Percentiles rank a stretch among this genome's conserved stretches.
These are phyloP conservation scores for Flabesymbios commensalis DNA, from an alignment of 2,888 invertebrate genomes.

Conservation along the genomic window DNA sequence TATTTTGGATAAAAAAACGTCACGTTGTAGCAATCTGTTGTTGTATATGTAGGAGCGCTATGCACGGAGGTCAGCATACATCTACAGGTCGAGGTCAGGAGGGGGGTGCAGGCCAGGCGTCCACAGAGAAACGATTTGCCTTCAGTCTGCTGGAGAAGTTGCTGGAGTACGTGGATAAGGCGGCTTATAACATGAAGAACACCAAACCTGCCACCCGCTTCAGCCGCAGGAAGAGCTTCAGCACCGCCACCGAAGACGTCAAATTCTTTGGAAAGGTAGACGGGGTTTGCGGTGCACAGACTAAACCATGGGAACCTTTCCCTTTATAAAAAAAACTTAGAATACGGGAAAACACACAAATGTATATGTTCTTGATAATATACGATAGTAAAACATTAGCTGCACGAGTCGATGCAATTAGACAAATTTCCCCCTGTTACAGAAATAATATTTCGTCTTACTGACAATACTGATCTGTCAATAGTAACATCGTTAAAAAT, in stretches of 20 bases:
- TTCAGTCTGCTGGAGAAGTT: conserved; percentile 95
- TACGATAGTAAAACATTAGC: too few species aligned
- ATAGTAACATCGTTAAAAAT: too few species aligned
- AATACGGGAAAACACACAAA: too few species aligned
- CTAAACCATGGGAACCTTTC: background rate
- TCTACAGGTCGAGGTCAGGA: background rate
- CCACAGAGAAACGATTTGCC: conserved; percentile 92
- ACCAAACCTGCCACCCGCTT: conserved; percentile 91
- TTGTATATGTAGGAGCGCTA: too few species aligned
- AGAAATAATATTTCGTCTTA: too few species aligned
- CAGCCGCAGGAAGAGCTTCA: conserved; percentile 73
- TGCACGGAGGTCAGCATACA: background rate
- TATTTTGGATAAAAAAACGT: too few species aligned
- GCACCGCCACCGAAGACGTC: conserved; percentile 88
- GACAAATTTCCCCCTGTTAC: too few species aligned
- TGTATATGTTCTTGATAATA: too few species aligned
- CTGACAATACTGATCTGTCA: too few species aligned
- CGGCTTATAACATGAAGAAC: conserved; percentile 86
- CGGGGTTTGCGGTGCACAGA: background rate
- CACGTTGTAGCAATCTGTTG: too few species aligned
- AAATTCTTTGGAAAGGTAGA: conserved; percentile 97
- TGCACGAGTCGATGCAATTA: too few species aligned
- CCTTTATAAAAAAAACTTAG: too few species aligned
- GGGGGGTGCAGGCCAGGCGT: conserved; percentile 63
- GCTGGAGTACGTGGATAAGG: conserved; percentile 93